phyloP scores from a whole-genome alignment of 1,140 invertebrate species.

The Orius insidiosus region DNA sequence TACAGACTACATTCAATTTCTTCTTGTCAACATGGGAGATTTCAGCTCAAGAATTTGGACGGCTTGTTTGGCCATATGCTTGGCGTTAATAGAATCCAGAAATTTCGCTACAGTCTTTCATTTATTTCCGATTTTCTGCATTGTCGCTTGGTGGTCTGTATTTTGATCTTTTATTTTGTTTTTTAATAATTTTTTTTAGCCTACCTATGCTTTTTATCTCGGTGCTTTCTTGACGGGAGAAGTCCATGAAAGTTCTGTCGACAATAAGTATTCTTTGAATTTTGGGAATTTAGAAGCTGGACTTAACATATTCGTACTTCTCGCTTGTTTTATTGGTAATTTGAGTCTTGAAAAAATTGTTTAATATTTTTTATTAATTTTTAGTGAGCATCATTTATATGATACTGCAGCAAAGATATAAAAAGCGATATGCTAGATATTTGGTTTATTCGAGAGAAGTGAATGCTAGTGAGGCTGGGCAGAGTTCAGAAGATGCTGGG shows the following conservation, averaged over 20 bases:
- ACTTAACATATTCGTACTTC: constrained; percentile 41
- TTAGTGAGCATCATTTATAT: constrained; percentile 52
- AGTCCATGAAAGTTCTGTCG: constrained; percentile 41
- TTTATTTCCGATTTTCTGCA: constrained; percentile 47
- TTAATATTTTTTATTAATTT: constrained; percentile 18
- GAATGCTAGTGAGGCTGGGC: constrained; percentile 11
- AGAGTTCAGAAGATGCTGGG: not conserved
- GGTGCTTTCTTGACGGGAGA: constrained; percentile 31
- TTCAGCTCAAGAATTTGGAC: constrained; percentile 71
- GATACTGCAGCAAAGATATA: constrained; percentile 54
- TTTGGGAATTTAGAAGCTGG: constrained; percentile 55
- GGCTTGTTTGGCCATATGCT: constrained; percentile 53
- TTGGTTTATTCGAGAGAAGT: constrained; percentile 26
- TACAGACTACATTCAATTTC: constrained; percentile 41
- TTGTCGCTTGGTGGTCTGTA: constrained; percentile 60
- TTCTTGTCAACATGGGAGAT: constrained; percentile 50
- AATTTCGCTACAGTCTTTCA: constrained; percentile 63
- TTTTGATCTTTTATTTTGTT: constrained; percentile 8
- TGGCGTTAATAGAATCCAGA: constrained; percentile 65
- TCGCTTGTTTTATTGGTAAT: constrained; percentile 46
- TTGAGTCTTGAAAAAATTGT: constrained; percentile 12
- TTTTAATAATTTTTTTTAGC: constrained; percentile 24
- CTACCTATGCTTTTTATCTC: constrained; percentile 33
- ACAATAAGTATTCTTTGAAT: too few relatives aligned
- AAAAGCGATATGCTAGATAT: constrained; percentile 32